Conservation (phyloP, 2,888 invertebrate genomes). For the Pterostichus madidus region DNA sequence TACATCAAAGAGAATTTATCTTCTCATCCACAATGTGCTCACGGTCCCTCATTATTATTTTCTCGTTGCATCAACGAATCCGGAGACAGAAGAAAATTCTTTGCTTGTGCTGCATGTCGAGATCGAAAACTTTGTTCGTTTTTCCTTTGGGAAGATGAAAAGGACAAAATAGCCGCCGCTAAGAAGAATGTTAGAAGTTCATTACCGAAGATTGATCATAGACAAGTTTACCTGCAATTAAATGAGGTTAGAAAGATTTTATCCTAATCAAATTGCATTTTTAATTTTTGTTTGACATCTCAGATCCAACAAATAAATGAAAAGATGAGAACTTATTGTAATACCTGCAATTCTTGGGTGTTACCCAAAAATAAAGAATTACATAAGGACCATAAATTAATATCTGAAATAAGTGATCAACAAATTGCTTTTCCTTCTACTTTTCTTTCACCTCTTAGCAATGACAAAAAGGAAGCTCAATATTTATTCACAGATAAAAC, state of each 20-base stretch:
- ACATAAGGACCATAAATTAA: conserved; percentile 81
- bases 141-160: conserved; percentile 80
- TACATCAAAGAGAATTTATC: conserved; percentile 80
- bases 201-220: conserved; percentile 79
- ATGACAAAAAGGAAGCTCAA: conserved; percentile 92
- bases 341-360: conserved; percentile 82
- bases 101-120: conserved; percentile 91
- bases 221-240: conserved; percentile 78
- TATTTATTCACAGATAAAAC: conserved; percentile 89
- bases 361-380: conserved; percentile 72
- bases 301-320: conserved; percentile 77
- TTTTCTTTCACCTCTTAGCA: conserved; percentile 84
- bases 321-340: conserved; percentile 82
- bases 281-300: conserved; percentile 67
- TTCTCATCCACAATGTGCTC: conserved; percentile 85
- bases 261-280: conserved; percentile 11
- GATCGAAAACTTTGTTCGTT: conserved; percentile 88
- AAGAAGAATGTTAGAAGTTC: conserved; percentile 78
- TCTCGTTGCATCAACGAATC: conserved; percentile 76
- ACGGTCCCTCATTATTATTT: conserved; percentile 89
- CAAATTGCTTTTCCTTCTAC: conserved; percentile 82
- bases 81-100: conserved; percentile 81
- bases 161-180: conserved; percentile 75
- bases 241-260: conserved; percentile 77
- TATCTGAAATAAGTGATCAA: conserved; percentile 79